These are phyloP conservation scores for Onychomys torridus DNA, from an alignment of 2,797 vertebrate species.

Conservation along the genomic window DNA sequence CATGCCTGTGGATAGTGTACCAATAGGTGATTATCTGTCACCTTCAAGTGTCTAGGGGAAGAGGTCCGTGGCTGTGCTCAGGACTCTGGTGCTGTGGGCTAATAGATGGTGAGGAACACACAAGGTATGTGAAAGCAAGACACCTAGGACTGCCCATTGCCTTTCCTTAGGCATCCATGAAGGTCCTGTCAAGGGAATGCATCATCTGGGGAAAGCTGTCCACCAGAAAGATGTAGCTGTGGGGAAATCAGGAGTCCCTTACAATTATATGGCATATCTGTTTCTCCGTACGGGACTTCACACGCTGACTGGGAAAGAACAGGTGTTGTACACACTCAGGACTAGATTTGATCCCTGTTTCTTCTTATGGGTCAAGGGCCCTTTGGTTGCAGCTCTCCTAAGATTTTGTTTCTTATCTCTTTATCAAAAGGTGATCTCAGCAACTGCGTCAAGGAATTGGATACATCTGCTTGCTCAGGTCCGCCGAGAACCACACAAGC, in stretches of 20 bases:
- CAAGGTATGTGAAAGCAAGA: background rate
- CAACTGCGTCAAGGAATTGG: background rate
- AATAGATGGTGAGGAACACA: background rate
- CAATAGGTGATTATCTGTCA: background rate
- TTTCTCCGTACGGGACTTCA: background rate
- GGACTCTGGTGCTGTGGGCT: background rate
- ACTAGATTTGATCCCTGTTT: background rate
- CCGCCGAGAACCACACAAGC: fast-evolving
- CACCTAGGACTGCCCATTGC: fast-evolving
- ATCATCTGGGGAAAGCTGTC: background rate
- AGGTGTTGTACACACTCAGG: background rate
- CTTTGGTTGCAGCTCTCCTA: background rate
- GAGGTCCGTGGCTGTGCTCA: fast-evolving
- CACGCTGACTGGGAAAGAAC: too few relatives aligned
- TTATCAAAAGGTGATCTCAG: fast-evolving
- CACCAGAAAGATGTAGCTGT: background rate
- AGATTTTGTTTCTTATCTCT: background rate
- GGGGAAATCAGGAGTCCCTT: background rate
- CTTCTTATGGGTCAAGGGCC: background rate
- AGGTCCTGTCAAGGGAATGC: background rate
- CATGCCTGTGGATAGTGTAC: too few relatives aligned
- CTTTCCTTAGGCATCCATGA: fast-evolving
- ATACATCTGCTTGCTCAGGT: fast-evolving
- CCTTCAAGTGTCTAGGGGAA: too few relatives aligned
- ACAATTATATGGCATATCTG: background rate